Evolutionary conservation across 2,888 invertebrate genomes (phyloP), one percentile per base, ranked within the genome.

Genomic region (Azorinus chamasolen): DNA sequence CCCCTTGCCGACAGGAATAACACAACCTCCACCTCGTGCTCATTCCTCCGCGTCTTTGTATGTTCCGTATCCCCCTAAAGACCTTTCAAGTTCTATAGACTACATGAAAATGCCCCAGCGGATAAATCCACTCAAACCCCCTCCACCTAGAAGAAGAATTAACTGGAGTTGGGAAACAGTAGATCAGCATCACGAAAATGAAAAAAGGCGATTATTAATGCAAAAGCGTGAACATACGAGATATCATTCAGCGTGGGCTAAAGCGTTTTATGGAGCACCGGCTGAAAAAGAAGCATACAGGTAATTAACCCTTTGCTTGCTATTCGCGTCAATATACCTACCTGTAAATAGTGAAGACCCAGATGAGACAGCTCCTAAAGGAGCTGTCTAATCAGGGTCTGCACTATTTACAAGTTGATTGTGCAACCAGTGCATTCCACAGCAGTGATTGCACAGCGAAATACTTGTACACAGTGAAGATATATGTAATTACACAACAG

Each of bases 201-300:
- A 92, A 27, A 87, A 87, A 66, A 79, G 92, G 14, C 62, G 88
- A 18, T 72, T 83, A 48, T 66, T 90, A 39, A 92, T 92, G 92
- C 91, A 91, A 71, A 89, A 89, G 65, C 71, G 90, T 50, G 91
- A 92, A 76, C 89, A 92, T 72, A 87, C 87, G 57, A 69, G 92
- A 37, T 92, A 92, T 61, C 92, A 92, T 75, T 90, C 91, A 12
- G 91, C 92, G 5, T 92, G 92, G 92, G 83, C 88, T 16, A 92
- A 90, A 79, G 88, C 90, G 5, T 92, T 90, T 72, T 92, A 92
- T 71, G 92, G 92, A 0, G 85, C 88, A 41, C 88, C 89, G 22
- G 90, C 91, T 10, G 92, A 92, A 63, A 85, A 88, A 69, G 92
- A 92, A 70, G 83, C 87, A 18, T 91, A 92, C 79, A 91, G 91